phyloP scores from a whole-genome alignment of 2,888 invertebrate species.

The Coleophora flavipennella region DNA sequence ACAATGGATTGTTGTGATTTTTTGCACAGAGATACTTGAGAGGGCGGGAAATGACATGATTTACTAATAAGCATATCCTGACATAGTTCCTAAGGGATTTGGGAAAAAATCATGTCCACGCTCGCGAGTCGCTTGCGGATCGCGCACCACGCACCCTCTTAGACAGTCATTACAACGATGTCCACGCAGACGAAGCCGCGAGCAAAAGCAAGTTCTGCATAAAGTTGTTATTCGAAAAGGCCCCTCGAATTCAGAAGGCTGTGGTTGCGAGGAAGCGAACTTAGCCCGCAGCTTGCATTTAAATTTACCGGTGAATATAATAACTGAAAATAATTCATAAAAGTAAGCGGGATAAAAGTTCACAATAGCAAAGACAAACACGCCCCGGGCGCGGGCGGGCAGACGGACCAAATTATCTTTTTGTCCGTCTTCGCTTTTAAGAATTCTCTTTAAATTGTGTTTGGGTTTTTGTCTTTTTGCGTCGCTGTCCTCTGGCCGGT shows the following conservation, averaged over 20 bases:
- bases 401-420: slow-evolving; percentile 59
- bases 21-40: too few species aligned
- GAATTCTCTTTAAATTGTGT: slow-evolving; percentile 70
- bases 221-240: slow-evolving; percentile 6
- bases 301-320: slow-evolving; percentile 58
- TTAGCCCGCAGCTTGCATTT: slow-evolving; percentile 36
- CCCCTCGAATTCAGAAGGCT: slow-evolving; percentile 1
- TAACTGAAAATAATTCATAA: slow-evolving; percentile 67
- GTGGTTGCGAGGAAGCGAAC: slow-evolving; percentile 18
- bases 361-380: slow-evolving; percentile 69
- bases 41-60: too few species aligned
- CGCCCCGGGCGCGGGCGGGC: slow-evolving; percentile 37
- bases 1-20: too few species aligned
- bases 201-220: too few species aligned
- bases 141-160: too few species aligned
- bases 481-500: slow-evolving; percentile 53
- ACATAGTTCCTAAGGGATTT: too few species aligned
- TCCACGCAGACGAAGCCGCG: too few species aligned
- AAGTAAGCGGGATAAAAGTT: slow-evolving; percentile 64
- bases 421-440: slow-evolving; percentile 63
- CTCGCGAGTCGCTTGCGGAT: too few species aligned
- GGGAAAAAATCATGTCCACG: too few species aligned
- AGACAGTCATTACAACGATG: too few species aligned
- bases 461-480: slow-evolving; percentile 60
- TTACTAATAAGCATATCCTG: too few species aligned